These are phyloP conservation scores for Adelphocoris suturalis DNA, from an alignment of 2,888 invertebrate genomes.

Conservation along the genomic window DNA sequence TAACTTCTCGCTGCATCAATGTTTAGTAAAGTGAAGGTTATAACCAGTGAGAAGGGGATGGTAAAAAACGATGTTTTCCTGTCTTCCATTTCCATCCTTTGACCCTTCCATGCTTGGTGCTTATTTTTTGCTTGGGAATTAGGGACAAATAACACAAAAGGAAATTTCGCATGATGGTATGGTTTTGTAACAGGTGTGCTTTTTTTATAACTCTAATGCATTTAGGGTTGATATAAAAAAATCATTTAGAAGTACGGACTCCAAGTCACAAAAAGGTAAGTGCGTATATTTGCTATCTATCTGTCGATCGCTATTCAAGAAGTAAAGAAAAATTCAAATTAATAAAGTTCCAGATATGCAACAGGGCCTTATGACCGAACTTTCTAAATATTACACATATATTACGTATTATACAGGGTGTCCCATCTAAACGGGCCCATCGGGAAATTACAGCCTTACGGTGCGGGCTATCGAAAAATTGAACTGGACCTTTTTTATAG, in stretches of 20 bases:
- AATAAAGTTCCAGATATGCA: too few relatives aligned
- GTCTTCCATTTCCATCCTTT: not conserved
- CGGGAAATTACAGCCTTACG: too few relatives aligned
- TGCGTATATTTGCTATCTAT: not conserved
- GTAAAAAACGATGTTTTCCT: not conserved
- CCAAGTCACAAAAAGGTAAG: not conserved
- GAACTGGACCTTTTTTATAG: too few relatives aligned
- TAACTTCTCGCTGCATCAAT: too few relatives aligned
- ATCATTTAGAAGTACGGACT: not conserved
- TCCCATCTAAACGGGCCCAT: too few relatives aligned
- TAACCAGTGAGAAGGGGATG: constrained; percentile 19
- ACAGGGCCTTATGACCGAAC: too few relatives aligned
- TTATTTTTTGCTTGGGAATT: not conserved
- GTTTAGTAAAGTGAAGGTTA: too few relatives aligned
- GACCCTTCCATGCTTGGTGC: constrained; percentile 27
- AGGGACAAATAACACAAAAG: not conserved
- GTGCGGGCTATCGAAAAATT: too few relatives aligned
- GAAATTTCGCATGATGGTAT: not conserved
- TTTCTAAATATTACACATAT: too few relatives aligned
- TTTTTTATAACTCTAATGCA: not conserved
- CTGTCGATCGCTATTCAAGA: too few relatives aligned
- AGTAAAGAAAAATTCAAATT: too few relatives aligned
- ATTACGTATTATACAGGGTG: too few relatives aligned
- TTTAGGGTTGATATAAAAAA: not conserved
- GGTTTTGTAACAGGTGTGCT: not conserved